Conservation (phyloP, 1,140 invertebrate species). For the Drosophila leontia region DNA sequence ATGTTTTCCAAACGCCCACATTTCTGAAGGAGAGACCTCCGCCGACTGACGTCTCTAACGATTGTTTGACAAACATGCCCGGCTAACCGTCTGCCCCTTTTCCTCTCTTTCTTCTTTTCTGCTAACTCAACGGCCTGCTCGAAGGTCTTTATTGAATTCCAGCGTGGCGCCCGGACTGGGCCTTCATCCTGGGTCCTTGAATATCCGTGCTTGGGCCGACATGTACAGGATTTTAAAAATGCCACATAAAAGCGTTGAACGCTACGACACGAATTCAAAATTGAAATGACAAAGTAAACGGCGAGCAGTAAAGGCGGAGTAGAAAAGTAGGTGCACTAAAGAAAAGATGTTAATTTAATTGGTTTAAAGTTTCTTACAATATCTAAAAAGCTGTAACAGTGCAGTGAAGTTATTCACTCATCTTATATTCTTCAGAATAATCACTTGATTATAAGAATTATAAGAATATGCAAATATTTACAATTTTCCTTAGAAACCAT, state of each 20-base stretch:
- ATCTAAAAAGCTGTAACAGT: background rate
- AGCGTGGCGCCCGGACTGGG: constrained; percentile 31
- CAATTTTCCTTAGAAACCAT: background rate
- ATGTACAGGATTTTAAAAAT: constrained; percentile 80
- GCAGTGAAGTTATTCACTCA: fast-evolving
- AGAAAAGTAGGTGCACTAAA: constrained; percentile 20
- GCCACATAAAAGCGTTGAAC: constrained; percentile 69
- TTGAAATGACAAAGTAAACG: constrained; percentile 74
- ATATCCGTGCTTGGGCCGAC: constrained; percentile 53
- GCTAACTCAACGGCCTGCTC: constrained; percentile 9
- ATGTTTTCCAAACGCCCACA: constrained; percentile 58
- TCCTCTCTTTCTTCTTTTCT: background rate
- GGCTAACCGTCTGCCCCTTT: constrained; percentile 27
- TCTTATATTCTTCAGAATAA: background rate
- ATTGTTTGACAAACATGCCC: constrained; percentile 77
- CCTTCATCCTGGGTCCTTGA: constrained; percentile 35
- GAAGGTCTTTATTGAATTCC: constrained; percentile 76
- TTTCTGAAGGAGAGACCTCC: constrained; percentile 20
- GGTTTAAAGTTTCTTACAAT: background rate
- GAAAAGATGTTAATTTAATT: background rate
- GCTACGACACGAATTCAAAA: constrained; percentile 76
- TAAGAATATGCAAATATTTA: background rate
- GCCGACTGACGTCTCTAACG: constrained; percentile 71
- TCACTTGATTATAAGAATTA: background rate
- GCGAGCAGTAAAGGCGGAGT: constrained; percentile 17